Base-by-base conservation (phyloP, 2,797 vertebrate species). In the Rachycentron canadum region DNA sequence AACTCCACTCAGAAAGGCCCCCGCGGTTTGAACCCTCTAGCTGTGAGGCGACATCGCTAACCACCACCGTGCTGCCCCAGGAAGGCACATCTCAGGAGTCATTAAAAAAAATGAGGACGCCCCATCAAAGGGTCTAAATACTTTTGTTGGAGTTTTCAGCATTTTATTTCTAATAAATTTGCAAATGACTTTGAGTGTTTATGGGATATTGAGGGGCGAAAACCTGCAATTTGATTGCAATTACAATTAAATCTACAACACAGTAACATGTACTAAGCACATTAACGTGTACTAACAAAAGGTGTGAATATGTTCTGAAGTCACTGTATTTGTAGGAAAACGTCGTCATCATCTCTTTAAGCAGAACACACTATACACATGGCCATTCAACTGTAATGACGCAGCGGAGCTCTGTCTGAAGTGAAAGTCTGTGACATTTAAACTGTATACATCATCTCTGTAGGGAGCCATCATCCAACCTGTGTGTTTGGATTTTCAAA, bases 351-450 rank as follows among this genome's bases (percentile, higher is more conserved):
- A 43, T 57, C 19, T 17, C 7, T 25, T 7, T 9, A 28, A 60
- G 11, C 45, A 30, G 4, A 45, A 57, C 32, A 50, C 16, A 14
- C 52, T n/a, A 5, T 56, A 16, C 16, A 40, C 47, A 19, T 19
- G 28, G 36, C n/a, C 41, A 47, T 26, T 62, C 16, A 58, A 16
- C 49, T 1, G 10, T 32, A 60, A 21, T 28, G 16, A 28, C 41
- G 45, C 76, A 57, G 53, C 34, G 9, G 41, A 56, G 7, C 26
- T 26, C 3, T 2, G 17, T 36, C 23, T 66, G 61, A 61, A 73
- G 16, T 56, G 43, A 53, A 65, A 65, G n/a, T 43, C 69, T 58
- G 23, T 76, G 69, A 77, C 69, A 70, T 78, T 78, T 73, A 7
- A 76, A 52, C 17, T 36, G 61, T 21, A 68, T 52, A 52, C 53